Base-by-base conservation (phyloP, 2,888 invertebrate genomes). In the Ochropleura plecta region DNA sequence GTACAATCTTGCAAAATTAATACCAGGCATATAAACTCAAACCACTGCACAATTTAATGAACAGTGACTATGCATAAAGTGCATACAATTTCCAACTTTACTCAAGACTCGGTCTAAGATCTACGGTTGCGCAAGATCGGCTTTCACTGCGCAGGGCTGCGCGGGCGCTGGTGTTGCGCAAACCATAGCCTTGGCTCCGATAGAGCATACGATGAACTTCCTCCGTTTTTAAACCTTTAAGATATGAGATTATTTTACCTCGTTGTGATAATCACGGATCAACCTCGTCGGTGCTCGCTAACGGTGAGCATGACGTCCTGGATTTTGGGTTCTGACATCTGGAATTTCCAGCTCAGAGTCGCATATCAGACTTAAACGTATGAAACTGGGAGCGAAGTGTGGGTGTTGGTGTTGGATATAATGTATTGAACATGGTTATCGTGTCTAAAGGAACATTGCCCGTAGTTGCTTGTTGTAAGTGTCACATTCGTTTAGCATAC, bases 111-210 rank as follows among this genome's bases (percentile, higher is more conserved):
- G 59, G 63, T 73, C 62, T 67, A 42, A 83, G 77, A 84, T 83
- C 72, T 72, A 73, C 42, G n/a, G 70, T 88, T 85, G 88, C 79
- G 88, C 85, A 88, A 88, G 83, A 82, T 70, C 78, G 71, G 88
- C 89, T 90, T 89, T 90, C 88, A 84, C 88, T 82, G 85, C 84
- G 70, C 81, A 74, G 81, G 69, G 79, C 77, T 75, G 83, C 76
- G 76, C 82, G 55, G 46, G 78, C 79, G 78, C 76, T 68, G 9
- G 68, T 12, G 68, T 86, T 85, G 79, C 74, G 83, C 81, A 87
- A 87, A 72, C 51, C 46, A 53, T 20, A 73, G 74, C 84, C 85
- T 87, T 86, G 86, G 86, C 89, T 87, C 71, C 78, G 72, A 73
- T 87, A 80, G 63, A 74, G 53, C 67, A 57, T 65, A 60, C 57